A percentile compares a stretch with the other conserved stretches of the same genome.
phyloP scores from a whole-genome alignment of 2,888 invertebrate species.

The Branchipolynoe longqiensis region DNA sequence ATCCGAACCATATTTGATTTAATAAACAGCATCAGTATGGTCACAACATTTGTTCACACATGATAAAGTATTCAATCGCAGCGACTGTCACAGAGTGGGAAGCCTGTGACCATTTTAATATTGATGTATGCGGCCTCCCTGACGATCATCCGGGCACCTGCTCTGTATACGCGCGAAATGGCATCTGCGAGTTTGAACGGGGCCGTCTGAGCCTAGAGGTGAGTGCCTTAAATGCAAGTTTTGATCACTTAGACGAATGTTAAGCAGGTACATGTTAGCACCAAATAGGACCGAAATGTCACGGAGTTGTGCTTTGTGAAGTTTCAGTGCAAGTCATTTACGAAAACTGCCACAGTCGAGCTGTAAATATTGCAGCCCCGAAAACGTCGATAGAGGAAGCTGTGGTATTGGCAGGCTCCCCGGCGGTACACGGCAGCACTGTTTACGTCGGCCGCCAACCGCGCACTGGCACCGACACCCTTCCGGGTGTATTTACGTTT shows the following conservation, averaged over 20 bases:
- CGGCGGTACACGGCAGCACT: background rate
- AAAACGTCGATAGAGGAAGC: conserved; percentile 15
- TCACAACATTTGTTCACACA: no score
- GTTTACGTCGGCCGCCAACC: conserved; percentile 13
- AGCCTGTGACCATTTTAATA: conserved; percentile 2
- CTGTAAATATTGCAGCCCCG: background rate
- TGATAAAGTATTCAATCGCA: background rate
- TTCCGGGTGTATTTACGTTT: background rate
- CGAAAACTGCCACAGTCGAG: background rate
- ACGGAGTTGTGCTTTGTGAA: background rate
- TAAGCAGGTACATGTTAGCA: background rate
- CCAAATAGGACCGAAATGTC: background rate
- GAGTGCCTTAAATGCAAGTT: background rate
- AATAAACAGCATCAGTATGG: no score
- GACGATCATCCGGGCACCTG: conserved; percentile 42
- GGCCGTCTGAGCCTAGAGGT: conserved; percentile 21
- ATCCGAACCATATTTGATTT: no score
- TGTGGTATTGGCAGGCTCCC: background rate
- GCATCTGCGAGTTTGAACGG: conserved; percentile 30
- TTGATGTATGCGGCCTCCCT: conserved; percentile 39
- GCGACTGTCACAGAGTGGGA: background rate
- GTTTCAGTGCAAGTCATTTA: conserved; percentile 18
- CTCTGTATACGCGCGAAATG: conserved; percentile 48
- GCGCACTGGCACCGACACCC: no score
- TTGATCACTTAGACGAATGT: background rate